phyloP scores from a whole-genome alignment of 2,797 vertebrate genomes.

The Champsocephalus gunnari region DNA sequence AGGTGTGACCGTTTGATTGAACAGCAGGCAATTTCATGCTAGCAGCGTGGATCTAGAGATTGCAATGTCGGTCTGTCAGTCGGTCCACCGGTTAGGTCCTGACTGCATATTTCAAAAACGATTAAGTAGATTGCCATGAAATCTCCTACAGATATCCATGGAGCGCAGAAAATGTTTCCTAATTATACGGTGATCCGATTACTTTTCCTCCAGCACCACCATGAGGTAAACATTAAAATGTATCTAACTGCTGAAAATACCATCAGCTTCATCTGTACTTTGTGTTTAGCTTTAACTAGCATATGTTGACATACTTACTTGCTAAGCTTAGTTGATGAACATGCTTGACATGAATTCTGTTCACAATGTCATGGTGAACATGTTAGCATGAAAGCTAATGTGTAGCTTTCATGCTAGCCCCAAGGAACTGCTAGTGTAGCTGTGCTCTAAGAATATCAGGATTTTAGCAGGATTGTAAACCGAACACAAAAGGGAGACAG shows the following conservation, averaged over 20 bases:
- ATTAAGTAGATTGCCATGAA: not conserved
- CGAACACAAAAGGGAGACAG: too few relatives aligned
- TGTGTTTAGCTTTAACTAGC: not conserved
- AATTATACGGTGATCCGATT: not conserved
- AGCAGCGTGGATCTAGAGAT: not conserved
- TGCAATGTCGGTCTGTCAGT: not conserved
- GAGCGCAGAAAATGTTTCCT: not conserved
- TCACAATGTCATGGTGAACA: not conserved
- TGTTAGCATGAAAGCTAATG: not conserved
- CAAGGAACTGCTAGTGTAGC: not conserved
- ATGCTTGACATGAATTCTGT: not conserved
- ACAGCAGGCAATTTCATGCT: not conserved
- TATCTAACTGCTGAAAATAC: not conserved
- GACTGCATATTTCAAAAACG: not conserved
- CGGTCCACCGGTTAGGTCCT: not conserved
- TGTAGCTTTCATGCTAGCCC: not conserved
- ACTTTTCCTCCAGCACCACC: not conserved
- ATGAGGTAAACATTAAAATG: not conserved
- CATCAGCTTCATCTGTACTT: not conserved
- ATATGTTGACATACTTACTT: not conserved
- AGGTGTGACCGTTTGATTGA: constrained; percentile 16
- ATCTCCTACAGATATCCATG: not conserved
- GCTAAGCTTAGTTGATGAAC: not conserved
- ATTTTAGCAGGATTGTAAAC: too few relatives aligned
- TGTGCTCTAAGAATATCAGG: too few relatives aligned